Conservation (phyloP, 2,888 invertebrate species). For the Mellilla xanthometata region DNA sequence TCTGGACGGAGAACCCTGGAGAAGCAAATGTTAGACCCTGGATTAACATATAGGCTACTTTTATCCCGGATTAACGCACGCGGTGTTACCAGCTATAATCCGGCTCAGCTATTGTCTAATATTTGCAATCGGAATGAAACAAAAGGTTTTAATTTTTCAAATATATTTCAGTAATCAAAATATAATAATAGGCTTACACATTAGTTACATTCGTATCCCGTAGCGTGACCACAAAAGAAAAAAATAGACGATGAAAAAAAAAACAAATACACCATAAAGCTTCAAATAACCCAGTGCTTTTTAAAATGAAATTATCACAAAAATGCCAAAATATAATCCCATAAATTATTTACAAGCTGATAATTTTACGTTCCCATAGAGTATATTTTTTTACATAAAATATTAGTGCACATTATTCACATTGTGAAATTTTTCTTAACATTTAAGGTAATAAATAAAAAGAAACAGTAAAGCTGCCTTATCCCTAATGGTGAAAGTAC, state of each 20-base stretch:
- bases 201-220: slow-evolving; percentile 79
- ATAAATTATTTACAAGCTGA: slow-evolving; percentile 55
- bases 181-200: slow-evolving; percentile 82
- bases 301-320: slow-evolving; percentile 31
- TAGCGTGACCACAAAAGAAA: slow-evolving; percentile 50
- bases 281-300: slow-evolving; percentile 35
- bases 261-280: slow-evolving; percentile 24
- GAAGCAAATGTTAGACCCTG: no score
- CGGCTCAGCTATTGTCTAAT: no score
- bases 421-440: slow-evolving; percentile 56
- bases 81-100: no score
- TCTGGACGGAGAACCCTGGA: no score
- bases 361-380: slow-evolving; percentile 61
- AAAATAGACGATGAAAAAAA: slow-evolving; percentile 13
- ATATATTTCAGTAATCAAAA: slow-evolving; percentile 83
- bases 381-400: slow-evolving; percentile 64
- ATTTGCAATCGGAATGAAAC: slow-evolving; percentile 32
- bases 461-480: slow-evolving; percentile 45
- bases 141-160: slow-evolving; percentile 60
- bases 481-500: slow-evolving; percentile 58
- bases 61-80: no score
- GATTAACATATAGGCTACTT: no score
- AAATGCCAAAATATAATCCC: slow-evolving; percentile 30
- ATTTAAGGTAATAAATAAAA: slow-evolving; percentile 46
- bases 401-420: slow-evolving; percentile 72